Percentiles rank a stretch among this genome's conserved stretches.
Conservation (phyloP, 1,140 invertebrate genomes). For the Mycetomoellerius zeteki region DNA sequence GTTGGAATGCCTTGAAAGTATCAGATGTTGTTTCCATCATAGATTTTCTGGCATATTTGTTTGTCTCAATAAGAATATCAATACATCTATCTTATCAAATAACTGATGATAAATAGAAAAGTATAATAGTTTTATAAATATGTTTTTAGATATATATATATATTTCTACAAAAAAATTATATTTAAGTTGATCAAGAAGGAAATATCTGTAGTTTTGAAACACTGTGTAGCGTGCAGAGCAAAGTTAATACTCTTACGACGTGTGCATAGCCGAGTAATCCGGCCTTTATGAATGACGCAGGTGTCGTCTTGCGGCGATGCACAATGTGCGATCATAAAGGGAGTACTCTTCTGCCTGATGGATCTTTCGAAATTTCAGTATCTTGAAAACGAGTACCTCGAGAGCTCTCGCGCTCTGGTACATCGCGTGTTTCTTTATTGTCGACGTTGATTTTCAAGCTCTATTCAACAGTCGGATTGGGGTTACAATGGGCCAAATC, state of each 20-base stretch:
- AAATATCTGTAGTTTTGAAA: background rate
- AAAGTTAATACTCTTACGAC: constrained; percentile 63
- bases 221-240: background rate
- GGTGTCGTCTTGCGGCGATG: constrained; percentile 59
- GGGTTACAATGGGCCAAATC: constrained; percentile 15
- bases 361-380: constrained; percentile 61
- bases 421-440: constrained; percentile 42
- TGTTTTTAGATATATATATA: background rate
- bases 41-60: background rate
- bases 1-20: background rate
- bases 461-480: constrained; percentile 32
- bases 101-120: too few species aligned
- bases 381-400: constrained; percentile 58
- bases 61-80: background rate
- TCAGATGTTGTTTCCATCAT: background rate
- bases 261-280: constrained; percentile 59
- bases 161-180: background rate
- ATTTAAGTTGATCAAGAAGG: background rate
- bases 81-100: background rate
- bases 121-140: background rate
- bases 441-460: constrained; percentile 52
- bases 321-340: constrained; percentile 63
- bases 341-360: constrained; percentile 62
- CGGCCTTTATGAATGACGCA: constrained; percentile 58
- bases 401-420: constrained; percentile 28